These are phyloP conservation scores for Brachymystax lenok DNA, from an alignment of 2,797 vertebrate genomes.

Conservation along the genomic window DNA sequence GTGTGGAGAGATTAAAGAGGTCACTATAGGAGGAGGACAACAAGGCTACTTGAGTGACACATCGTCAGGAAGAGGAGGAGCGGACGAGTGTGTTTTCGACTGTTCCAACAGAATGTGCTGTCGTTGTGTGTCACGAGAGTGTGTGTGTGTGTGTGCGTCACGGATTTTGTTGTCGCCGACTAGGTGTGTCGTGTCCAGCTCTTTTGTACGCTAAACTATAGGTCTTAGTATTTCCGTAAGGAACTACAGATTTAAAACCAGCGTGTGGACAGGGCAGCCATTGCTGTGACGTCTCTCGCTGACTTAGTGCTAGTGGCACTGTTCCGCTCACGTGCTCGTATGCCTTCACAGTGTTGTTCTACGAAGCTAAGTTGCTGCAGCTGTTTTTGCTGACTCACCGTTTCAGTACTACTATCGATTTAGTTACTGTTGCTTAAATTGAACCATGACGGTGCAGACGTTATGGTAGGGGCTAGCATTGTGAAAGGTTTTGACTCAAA, in stretches of 20 bases:
- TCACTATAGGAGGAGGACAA: not conserved
- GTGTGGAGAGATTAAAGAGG: not conserved
- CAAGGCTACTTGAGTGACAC: not conserved
- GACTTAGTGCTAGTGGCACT: conserved; percentile 18
- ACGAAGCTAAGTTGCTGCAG: not conserved
- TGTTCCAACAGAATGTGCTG: not conserved
- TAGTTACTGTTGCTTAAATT: not conserved
- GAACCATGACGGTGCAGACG: conserved; percentile 37
- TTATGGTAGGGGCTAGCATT: not conserved
- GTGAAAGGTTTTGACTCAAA: too few species aligned
- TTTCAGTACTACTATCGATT: conserved; percentile 13
- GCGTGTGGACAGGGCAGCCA: not conserved
- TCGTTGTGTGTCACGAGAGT: conserved; percentile 3
- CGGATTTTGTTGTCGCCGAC: conserved; percentile 15
- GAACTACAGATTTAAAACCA: not conserved
- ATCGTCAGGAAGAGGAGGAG: not conserved
- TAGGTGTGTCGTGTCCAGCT: conserved; percentile 27
- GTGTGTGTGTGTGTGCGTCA: conserved; percentile 38
- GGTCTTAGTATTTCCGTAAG: not conserved
- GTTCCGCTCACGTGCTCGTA: conserved; percentile 32
- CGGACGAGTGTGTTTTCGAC: not conserved
- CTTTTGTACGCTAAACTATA: not conserved
- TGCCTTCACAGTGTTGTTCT: not conserved
- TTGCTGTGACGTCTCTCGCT: conserved; percentile 12
- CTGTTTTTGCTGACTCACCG: not conserved